Evolutionary conservation across 2,113 vertebrate species (phyloP).

Genomic region (Macquaria ambigua): DNA sequence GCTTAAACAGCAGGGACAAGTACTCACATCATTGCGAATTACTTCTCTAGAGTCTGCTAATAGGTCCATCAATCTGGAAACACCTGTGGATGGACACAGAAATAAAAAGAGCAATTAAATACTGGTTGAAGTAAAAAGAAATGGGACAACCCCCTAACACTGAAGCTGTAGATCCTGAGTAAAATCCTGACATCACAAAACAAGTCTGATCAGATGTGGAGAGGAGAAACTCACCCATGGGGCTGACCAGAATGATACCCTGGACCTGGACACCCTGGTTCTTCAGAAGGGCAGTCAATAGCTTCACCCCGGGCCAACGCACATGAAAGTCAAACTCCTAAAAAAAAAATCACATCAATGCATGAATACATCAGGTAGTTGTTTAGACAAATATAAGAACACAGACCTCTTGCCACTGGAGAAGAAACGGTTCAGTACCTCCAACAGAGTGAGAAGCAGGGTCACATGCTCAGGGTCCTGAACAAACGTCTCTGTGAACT

Average conservation of each 20-base stretch:
- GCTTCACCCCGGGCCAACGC: constrained; percentile 96
- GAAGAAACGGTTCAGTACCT: constrained; percentile 82
- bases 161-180: neutral
- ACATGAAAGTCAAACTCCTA: constrained; percentile 99
- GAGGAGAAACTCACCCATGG: constrained; percentile 90
- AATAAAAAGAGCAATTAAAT: neutral
- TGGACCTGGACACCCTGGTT: constrained; percentile 93
- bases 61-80: constrained; percentile 97
- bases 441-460: constrained; percentile 90
- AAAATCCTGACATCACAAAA: neutral
- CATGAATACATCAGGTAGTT: neutral
- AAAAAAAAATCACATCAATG: constrained; percentile 1
- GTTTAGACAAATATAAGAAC: neutral
- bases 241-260: constrained; percentile 96
- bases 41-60: constrained; percentile 97
- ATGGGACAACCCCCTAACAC: neutral
- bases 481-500: constrained; percentile 95
- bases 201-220: neutral
- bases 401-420: neutral
- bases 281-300: constrained; percentile 94
- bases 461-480: constrained; percentile 95
- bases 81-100: constrained; percentile 84
- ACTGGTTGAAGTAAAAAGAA: neutral
- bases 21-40: constrained; percentile 96
- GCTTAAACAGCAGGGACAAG: neutral